Percentiles rank a stretch among this genome's conserved stretches.
These are phyloP conservation scores for Pterocles burchelli DNA, from an alignment of 2,113 vertebrate species.

Conservation along the genomic window DNA sequence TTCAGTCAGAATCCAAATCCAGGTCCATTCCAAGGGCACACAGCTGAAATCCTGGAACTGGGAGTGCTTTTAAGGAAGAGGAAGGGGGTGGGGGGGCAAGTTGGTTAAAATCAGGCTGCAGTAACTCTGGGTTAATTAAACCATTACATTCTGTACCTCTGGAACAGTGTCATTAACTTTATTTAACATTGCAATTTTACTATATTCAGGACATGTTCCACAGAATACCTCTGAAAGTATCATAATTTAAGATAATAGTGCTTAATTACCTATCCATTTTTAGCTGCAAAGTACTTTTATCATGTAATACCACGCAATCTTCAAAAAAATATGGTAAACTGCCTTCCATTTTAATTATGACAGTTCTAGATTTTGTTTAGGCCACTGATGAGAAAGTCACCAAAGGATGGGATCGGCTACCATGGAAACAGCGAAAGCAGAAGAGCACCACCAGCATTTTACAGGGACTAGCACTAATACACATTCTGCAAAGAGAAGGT, in stretches of 20 bases:
- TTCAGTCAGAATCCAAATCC: neutral
- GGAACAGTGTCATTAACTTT: slow-evolving; percentile 18
- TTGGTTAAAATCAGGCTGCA: neutral
- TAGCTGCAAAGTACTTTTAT: slow-evolving; percentile 10
- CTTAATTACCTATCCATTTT: slow-evolving; percentile 46
- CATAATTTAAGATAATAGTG: slow-evolving; percentile 7
- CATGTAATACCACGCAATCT: neutral
- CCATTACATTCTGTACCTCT: neutral
- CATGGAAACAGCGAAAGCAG: slow-evolving; percentile 47
- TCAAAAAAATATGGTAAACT: neutral
- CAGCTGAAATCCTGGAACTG: neutral
- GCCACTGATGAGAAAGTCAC: slow-evolving; percentile 6
- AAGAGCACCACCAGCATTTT: slow-evolving; percentile 11
- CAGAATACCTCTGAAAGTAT: neutral
- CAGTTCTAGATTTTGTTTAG: slow-evolving; percentile 41
- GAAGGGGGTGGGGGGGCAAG: too few species aligned
- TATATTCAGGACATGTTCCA: neutral
- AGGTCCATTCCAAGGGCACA: neutral
- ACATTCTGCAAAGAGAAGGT: neutral
- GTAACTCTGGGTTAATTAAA: slow-evolving; percentile 20
- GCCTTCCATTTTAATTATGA: slow-evolving; percentile 9
- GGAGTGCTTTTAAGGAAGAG: neutral
- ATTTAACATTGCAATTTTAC: slow-evolving; percentile 30
- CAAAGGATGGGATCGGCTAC: slow-evolving; percentile 1
- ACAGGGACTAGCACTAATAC: neutral